Conservation (phyloP, 2,888 invertebrate species). For the Dyspetes luteomarginatus region DNA sequence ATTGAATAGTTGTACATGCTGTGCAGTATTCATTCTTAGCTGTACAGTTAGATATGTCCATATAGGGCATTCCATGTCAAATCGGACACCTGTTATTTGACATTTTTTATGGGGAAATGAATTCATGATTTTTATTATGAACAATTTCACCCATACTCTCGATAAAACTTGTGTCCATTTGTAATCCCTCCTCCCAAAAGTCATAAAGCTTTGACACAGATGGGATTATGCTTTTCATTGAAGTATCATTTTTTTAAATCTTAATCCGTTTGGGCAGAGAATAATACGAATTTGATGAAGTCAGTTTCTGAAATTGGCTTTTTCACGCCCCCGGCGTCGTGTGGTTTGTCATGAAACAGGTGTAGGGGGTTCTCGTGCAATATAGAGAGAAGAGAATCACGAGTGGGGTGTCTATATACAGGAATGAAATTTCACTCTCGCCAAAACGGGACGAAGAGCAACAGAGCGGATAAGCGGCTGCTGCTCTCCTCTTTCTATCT, state of each 20-base stretch:
- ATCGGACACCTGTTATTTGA: too few relatives aligned
- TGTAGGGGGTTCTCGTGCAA: neutral
- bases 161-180: too few relatives aligned
- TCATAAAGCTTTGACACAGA: neutral
- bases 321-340: neutral
- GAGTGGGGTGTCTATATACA: neutral
- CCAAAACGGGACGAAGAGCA: neutral
- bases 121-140: too few relatives aligned
- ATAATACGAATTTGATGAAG: neutral
- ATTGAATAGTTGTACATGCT: neutral
- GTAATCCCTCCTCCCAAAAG: neutral
- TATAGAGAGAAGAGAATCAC: neutral
- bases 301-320: neutral
- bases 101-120: too few relatives aligned
- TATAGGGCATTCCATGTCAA: too few relatives aligned
- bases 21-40: neutral
- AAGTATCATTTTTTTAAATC: neutral
- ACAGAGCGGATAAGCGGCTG: neutral
- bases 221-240: neutral
- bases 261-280: neutral
- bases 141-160: too few relatives aligned
- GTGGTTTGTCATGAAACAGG: neutral
- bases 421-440: neutral
- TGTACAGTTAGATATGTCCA: neutral
- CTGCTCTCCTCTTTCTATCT: neutral